phyloP scores from a whole-genome alignment of 2,888 invertebrate species.

The Tridacna gigas region DNA sequence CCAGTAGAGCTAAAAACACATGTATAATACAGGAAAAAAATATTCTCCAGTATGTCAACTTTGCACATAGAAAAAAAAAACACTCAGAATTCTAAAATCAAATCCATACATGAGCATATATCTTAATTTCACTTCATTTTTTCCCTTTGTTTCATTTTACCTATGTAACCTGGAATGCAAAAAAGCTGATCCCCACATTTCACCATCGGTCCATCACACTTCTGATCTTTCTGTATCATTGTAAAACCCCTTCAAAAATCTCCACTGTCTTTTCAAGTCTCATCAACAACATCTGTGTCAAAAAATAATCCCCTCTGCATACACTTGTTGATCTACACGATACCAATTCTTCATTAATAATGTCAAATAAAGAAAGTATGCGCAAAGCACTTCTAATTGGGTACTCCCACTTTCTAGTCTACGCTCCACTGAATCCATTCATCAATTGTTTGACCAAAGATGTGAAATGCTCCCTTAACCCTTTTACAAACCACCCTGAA shows the following conservation, averaged over 20 bases:
- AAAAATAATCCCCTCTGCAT: conserved; percentile 14
- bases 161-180: background rate
- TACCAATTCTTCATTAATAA: conserved; percentile 15
- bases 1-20: too few species aligned
- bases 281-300: conserved; percentile 16
- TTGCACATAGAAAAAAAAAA: too few species aligned
- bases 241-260: background rate
- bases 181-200: background rate
- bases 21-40: too few species aligned
- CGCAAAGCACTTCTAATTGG: conserved; percentile 25
- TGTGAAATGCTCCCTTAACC: conserved; percentile 28
- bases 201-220: conserved; percentile 11
- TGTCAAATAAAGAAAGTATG: conserved; percentile 23
- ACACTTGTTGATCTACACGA: background rate
- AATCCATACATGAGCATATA: too few species aligned
- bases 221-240: conserved; percentile 11
- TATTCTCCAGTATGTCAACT: too few species aligned
- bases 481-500: background rate
- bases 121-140: too few species aligned
- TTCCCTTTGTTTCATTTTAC: background rate
- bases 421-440: conserved; percentile 16
- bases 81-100: too few species aligned
- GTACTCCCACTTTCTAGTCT: conserved; percentile 22
- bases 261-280: background rate
- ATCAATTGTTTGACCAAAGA: conserved; percentile 27